These are phyloP conservation scores for Scolopax rusticola DNA, from an alignment of 2,797 vertebrate genomes.

Conservation along the genomic window DNA sequence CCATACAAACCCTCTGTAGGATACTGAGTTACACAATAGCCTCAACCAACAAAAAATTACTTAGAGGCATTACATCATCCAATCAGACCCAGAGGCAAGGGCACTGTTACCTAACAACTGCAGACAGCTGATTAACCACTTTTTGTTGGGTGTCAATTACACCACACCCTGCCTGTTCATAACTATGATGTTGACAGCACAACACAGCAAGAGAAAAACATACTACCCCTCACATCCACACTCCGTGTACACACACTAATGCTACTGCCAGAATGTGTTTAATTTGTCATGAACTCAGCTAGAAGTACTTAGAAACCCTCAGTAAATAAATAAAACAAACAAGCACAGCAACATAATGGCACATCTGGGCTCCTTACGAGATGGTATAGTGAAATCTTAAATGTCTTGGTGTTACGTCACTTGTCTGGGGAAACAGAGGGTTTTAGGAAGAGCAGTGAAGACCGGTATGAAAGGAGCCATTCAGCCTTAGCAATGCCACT, in stretches of 20 bases:
- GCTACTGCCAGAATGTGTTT: neutral
- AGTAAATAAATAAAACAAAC: slow-evolving; percentile 15
- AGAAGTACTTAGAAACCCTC: neutral
- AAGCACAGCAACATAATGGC: neutral
- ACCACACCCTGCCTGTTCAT: slow-evolving; percentile 30
- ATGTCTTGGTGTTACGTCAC: neutral
- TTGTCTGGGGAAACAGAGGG: neutral
- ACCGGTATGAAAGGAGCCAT: neutral
- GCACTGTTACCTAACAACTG: slow-evolving; percentile 41
- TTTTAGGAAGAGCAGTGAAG: neutral
- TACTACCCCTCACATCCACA: neutral
- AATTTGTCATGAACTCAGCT: neutral
- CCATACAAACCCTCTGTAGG: neutral
- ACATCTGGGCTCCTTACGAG: neutral
- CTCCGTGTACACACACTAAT: neutral
- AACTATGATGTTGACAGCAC: slow-evolving; percentile 15
- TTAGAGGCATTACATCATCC: slow-evolving; percentile 46
- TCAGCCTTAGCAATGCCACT: neutral
- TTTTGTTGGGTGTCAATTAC: slow-evolving; percentile 46
- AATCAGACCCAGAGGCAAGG: slow-evolving; percentile 29
- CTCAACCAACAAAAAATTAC: slow-evolving; percentile 34
- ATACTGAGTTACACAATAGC: slow-evolving; percentile 57
- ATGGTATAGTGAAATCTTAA: neutral
- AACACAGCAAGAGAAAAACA: neutral
- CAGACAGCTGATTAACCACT: slow-evolving; percentile 52